Evolutionary conservation across 53 echinoderm and acorn worm genomes (phyloP).

Genomic region (Paracentrotus lividus): DNA sequence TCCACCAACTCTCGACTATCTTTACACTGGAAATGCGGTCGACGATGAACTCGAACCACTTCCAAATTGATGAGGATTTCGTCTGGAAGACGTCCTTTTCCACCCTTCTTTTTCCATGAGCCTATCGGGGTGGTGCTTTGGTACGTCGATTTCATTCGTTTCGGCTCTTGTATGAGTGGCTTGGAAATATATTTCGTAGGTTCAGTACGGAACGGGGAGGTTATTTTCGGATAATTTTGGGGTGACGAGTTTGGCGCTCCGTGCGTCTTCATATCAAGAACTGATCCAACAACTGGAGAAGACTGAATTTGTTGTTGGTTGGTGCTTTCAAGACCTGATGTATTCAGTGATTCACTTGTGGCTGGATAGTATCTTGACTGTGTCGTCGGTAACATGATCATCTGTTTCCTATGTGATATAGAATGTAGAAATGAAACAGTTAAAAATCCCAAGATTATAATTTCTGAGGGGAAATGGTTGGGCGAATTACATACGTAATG

Average conservation of each 20-base stretch:
- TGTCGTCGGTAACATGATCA: not conserved
- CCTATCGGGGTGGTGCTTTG: not conserved
- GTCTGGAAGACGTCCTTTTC: not conserved
- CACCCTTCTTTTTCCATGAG: not conserved
- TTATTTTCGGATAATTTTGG: not conserved
- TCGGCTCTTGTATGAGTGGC: not conserved
- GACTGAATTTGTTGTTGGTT: not conserved
- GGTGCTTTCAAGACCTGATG: not conserved
- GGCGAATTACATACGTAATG: too few relatives aligned
- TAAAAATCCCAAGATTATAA: too few relatives aligned
- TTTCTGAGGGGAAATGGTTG: too few relatives aligned
- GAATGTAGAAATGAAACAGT: too few relatives aligned
- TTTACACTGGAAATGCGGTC: not conserved
- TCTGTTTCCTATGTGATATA: not conserved
- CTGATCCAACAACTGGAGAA: not conserved
- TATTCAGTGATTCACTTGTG: not conserved
- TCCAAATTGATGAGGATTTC: not conserved
- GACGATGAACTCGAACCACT: constrained; percentile 2
- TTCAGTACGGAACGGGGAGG: not conserved
- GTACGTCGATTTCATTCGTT: not conserved
- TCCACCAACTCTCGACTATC: not conserved
- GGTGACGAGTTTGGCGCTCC: not conserved
- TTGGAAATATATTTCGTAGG: not conserved
- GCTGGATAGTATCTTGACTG: not conserved
- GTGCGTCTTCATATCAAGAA: not conserved